These are phyloP conservation scores for Palaemon carinicauda DNA, from an alignment of 1,140 invertebrate genomes.

Conservation along the genomic window DNA sequence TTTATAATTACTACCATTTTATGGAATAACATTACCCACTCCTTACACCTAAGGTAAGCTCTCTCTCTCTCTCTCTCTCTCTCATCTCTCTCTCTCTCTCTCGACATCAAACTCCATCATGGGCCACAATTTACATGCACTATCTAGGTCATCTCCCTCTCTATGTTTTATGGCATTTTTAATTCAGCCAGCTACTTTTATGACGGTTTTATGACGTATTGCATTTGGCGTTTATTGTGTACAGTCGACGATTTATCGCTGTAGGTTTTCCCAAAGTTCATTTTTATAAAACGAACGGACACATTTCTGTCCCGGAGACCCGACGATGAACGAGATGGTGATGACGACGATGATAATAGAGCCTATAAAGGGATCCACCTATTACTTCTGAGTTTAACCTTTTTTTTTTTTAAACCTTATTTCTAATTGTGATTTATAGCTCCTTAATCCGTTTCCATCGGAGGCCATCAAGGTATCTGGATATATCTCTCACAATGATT, in stretches of 20 bases:
- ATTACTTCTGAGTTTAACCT: no score
- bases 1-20: no score
- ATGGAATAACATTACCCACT: no score
- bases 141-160: neutral
- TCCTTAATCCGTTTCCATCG: no score
- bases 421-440: no score
- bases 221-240: constrained; percentile 10
- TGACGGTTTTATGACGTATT: constrained; percentile 8
- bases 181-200: constrained; percentile 2
- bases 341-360: no score
- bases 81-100: neutral
- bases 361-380: no score
- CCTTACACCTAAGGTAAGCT: neutral
- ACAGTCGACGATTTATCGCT: neutral
- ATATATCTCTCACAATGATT: no score
- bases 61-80: neutral
- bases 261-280: neutral
- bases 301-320: neutral
- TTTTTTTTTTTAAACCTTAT: no score
- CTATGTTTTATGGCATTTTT: constrained; percentile 9
- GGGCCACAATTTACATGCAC: constrained; percentile 4
- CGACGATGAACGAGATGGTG: neutral
- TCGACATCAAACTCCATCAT: neutral
- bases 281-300: neutral
- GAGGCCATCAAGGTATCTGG: no score